Percentiles rank a stretch among this genome's conserved stretches.
phyloP scores from a whole-genome alignment of 2,113 vertebrate species.

The Prunella fulvescens region DNA sequence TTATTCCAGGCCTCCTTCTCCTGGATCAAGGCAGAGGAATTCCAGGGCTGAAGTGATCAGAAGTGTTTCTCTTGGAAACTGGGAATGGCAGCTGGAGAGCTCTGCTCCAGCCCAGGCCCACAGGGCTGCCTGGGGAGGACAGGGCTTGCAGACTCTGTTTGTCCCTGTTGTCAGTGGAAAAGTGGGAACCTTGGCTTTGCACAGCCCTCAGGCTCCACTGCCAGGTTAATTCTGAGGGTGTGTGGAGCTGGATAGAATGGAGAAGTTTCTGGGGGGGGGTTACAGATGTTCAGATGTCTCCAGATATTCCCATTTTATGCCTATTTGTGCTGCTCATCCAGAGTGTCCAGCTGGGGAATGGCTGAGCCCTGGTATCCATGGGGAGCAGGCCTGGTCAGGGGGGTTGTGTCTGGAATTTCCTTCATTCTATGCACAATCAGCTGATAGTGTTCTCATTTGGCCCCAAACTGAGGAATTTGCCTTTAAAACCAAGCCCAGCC shows the following conservation, averaged over 20 bases:
- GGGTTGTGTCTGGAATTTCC: not conserved
- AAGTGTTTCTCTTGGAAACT: not conserved
- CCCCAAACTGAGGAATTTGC: not conserved
- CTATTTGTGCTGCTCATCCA: not conserved
- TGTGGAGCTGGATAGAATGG: not conserved
- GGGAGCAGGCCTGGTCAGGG: not conserved
- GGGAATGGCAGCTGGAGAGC: not conserved
- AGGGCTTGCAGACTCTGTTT: not conserved
- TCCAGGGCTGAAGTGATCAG: not conserved
- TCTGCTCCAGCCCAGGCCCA: not conserved
- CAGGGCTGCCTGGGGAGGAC: not conserved
- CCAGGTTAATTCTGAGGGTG: not conserved
- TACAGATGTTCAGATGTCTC: not conserved
- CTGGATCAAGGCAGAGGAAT: not conserved
- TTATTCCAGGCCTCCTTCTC: not conserved
- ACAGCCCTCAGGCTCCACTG: not conserved
- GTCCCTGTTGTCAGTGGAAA: not conserved
- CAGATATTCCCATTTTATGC: not conserved
- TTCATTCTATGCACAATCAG: fast-evolving
- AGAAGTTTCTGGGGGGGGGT: fast-evolving
- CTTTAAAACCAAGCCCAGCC: not conserved
- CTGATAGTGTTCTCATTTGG: not conserved
- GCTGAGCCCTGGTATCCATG: not conserved
- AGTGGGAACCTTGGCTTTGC: not conserved
- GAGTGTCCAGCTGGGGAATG: too few relatives aligned